Base-by-base conservation (phyloP, 2,113 vertebrate species). In the Planiliza haematocheilus region DNA sequence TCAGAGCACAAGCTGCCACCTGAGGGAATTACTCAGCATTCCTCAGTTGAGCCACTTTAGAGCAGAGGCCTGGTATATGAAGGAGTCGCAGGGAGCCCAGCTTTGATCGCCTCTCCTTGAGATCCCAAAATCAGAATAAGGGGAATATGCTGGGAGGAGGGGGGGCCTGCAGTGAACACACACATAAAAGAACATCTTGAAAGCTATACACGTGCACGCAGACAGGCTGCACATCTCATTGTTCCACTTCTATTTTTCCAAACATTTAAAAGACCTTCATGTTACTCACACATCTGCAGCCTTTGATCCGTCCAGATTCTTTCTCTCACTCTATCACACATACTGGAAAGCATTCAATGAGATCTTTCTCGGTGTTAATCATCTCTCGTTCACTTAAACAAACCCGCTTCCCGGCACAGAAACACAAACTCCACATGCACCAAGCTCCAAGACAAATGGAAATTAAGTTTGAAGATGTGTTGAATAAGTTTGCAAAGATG, bases 11-110 rank as follows among this genome's bases (percentile, higher is more conserved):
- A 68, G 72, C 36, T 67, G 51, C 36, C 57, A 83, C 84, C 87
- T 73, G 42, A 79, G 76, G 78, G 85, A 90, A 81, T 81, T 78
- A 78, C 77, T 75, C 79, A 72, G 84, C 77, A 81, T 79, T 88
- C 74, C 70, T 72, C 50, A 20, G 64, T 71, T 10, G 36, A 59
- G 36, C 20, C 10, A 42, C 1, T 37, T 73, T 60, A 59, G 74
- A 10, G 8, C 21, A 56, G 55, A 51, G 74, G 60, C 58, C 65
- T 74, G 30, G 43, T 37, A 80, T 69, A 85, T 1, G 56, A 13
- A 0, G 36, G 43, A 68, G 76, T 63, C 30, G 21, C 60, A 65
- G 72, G 39, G 72, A 76, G 59, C 59, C 57, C 7, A 0, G 58
- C 83, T 88, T 85, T 87, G 81, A 87, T 84, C 69, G 12, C 13